Percentiles rank a stretch among this genome's conserved stretches.
These are phyloP conservation scores for Drepanosiphum platanoidis DNA, from an alignment of 2,888 invertebrate genomes.

Conservation along the genomic window DNA sequence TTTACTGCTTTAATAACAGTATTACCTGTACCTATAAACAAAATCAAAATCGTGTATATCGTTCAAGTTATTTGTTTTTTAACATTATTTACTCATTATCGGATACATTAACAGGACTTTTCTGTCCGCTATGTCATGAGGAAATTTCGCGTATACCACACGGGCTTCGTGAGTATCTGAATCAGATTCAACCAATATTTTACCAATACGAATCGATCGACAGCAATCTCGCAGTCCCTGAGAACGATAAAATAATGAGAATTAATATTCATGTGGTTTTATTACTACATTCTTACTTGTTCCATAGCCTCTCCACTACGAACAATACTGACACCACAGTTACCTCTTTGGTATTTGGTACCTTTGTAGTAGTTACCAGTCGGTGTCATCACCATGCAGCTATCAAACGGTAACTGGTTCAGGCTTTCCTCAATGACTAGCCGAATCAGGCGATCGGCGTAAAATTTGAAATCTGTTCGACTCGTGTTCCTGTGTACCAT, in stretches of 20 bases:
- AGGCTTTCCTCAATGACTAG: slow-evolving; percentile 97
- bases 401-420: slow-evolving; percentile 94
- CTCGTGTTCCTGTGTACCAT: slow-evolving; percentile 80
- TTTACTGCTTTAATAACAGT: slow-evolving; percentile 94
- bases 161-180: slow-evolving; percentile 95
- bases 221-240: slow-evolving; percentile 94
- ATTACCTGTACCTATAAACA: slow-evolving; percentile 81
- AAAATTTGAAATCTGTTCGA: slow-evolving; percentile 97
- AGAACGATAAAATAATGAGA: slow-evolving; percentile 64
- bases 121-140: slow-evolving; percentile 90
- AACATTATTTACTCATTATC: slow-evolving; percentile 83
- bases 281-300: slow-evolving; percentile 70
- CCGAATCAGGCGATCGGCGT: slow-evolving; percentile 95
- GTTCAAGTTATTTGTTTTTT: slow-evolving; percentile 2
- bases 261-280: not conserved
- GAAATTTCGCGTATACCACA: slow-evolving; percentile 97
- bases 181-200: slow-evolving; percentile 96
- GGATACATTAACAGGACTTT: slow-evolving; percentile 97
- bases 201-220: slow-evolving; percentile 96
- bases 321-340: slow-evolving; percentile 98
- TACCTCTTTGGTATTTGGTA: slow-evolving; percentile 93
- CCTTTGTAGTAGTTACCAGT: slow-evolving; percentile 92
- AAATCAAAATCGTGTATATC: not conserved
- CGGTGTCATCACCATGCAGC: slow-evolving; percentile 90
- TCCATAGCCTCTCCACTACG: slow-evolving; percentile 97